These are phyloP conservation scores for Podarcis cretensis DNA, from an alignment of 2,113 vertebrate species.

Conservation along the genomic window DNA sequence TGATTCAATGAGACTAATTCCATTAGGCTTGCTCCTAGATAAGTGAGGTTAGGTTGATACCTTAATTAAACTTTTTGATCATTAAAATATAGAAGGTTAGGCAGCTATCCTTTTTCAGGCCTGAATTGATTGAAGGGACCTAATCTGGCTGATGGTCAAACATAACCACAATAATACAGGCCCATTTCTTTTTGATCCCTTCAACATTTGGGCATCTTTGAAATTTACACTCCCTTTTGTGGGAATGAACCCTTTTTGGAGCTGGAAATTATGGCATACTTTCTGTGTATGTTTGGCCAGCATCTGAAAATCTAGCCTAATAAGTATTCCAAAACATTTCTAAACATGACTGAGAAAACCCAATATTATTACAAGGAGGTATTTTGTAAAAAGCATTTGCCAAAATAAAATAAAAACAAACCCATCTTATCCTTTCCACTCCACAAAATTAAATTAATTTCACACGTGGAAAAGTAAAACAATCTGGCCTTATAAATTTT, in stretches of 20 bases:
- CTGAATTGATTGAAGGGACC: neutral
- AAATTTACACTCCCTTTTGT: neutral
- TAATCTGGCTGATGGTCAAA: neutral
- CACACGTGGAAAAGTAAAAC: constrained; percentile 67
- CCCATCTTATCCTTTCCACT: constrained; percentile 44
- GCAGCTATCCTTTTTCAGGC: neutral
- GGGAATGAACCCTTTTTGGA: neutral
- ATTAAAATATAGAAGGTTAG: neutral
- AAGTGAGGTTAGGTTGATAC: no score
- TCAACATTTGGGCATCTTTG: no score
- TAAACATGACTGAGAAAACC: constrained; percentile 18
- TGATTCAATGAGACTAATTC: no score
- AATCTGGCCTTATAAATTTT: constrained; percentile 71
- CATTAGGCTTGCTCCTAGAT: no score
- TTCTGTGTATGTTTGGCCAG: neutral
- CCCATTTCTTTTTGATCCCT: no score
- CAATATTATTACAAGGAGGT: constrained; percentile 12
- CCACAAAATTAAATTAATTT: constrained; percentile 68
- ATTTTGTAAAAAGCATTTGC: neutral
- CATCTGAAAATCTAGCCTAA: neutral
- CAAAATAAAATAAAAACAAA: constrained; percentile 21
- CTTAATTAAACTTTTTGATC: no score
- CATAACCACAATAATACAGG: neutral
- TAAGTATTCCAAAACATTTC: neutral
- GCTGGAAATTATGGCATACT: neutral